Percentiles rank a stretch among this genome's conserved stretches.
Conservation (phyloP, 2,113 vertebrate genomes). For the Okapia johnstoni region DNA sequence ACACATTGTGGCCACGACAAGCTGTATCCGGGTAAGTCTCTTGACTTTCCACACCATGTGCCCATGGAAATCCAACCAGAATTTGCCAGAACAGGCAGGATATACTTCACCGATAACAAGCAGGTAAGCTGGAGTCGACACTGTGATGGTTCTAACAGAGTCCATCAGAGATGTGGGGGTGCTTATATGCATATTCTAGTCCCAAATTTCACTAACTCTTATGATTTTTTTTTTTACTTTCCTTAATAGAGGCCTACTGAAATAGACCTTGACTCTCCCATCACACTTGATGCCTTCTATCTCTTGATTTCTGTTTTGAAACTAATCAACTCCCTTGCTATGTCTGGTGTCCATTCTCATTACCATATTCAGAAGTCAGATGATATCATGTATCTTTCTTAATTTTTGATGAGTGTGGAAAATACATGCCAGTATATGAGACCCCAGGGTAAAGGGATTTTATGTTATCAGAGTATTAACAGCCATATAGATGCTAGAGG, state of each 20-base stretch:
- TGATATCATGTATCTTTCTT: not conserved
- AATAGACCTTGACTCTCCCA: not conserved
- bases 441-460: not conserved
- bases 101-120: not conserved
- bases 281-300: not conserved
- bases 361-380: not conserved
- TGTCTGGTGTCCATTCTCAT: not conserved
- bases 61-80: not conserved
- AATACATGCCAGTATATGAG: not conserved
- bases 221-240: not conserved
- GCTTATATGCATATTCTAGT: not conserved
- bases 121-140: rapidly evolving
- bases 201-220: not conserved
- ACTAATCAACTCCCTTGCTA: not conserved
- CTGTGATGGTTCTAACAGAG: not conserved
- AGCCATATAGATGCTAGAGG: not conserved
- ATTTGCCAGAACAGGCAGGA: not conserved
- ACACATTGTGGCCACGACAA: not conserved
- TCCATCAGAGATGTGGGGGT: not conserved
- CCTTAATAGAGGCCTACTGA: not conserved
- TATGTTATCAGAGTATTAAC: not conserved
- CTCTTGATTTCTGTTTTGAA: not conserved
- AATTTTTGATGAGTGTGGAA: not conserved
- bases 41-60: not conserved
- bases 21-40: not conserved